Evolutionary conservation across 2,113 vertebrate species (phyloP).

Genomic region (Corynorhinus townsendii): DNA sequence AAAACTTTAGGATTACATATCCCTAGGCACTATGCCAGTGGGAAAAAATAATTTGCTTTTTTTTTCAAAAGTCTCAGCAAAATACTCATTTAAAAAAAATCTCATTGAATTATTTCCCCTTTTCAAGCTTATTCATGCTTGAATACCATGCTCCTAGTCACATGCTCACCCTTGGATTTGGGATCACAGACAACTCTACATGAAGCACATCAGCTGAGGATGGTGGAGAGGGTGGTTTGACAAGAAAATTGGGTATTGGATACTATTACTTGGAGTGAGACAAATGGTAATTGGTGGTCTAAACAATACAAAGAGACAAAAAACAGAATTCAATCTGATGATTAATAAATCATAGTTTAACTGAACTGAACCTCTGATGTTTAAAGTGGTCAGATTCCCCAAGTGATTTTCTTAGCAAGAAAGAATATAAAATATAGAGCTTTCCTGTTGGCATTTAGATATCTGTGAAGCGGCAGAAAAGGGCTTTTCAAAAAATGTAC

Average conservation of each 20-base stretch:
- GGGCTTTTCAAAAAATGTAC: background rate
- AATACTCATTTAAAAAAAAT: background rate
- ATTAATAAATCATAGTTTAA: background rate
- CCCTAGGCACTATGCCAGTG: background rate
- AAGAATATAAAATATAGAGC: background rate
- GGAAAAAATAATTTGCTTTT: background rate
- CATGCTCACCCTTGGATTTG: background rate
- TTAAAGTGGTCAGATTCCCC: background rate
- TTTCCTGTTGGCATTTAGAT: background rate
- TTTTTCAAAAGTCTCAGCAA: background rate
- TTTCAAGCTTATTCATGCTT: background rate
- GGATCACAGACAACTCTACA: background rate
- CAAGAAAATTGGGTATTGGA: background rate
- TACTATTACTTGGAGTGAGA: background rate
- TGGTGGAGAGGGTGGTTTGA: background rate
- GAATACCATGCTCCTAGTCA: background rate
- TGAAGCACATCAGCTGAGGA: background rate
- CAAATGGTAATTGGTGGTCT: background rate
- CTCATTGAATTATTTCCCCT: background rate
- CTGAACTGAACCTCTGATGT: background rate
- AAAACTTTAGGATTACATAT: background rate
- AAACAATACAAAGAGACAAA: background rate
- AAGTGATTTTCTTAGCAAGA: background rate
- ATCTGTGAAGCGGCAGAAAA: background rate
- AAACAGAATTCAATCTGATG: background rate